phyloP scores from a whole-genome alignment of 2,113 vertebrate species.

The Cyanocitta stelleri region DNA sequence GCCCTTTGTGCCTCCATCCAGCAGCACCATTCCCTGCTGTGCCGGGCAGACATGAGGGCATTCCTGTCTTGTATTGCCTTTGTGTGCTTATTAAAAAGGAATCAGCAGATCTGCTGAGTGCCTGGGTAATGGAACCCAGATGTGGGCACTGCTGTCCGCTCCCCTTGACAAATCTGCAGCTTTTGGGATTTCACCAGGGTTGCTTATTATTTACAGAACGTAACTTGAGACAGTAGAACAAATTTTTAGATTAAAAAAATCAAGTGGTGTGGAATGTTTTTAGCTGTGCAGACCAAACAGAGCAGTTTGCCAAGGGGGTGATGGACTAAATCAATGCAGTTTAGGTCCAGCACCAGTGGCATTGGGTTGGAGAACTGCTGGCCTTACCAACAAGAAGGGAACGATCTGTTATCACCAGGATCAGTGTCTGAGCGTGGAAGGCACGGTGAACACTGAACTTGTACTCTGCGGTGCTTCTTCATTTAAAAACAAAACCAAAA shows the following conservation, averaged over 20 bases:
- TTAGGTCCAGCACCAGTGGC: slow-evolving; percentile 14
- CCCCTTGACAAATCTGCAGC: slow-evolving; percentile 70
- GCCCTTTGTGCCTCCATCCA: slow-evolving; percentile 35
- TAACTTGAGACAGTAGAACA: slow-evolving; percentile 74
- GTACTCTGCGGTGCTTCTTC: neutral
- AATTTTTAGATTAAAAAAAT: slow-evolving; percentile 67
- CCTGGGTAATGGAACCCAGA: slow-evolving; percentile 75
- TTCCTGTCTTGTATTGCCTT: slow-evolving; percentile 63
- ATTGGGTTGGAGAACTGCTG: slow-evolving; percentile 39
- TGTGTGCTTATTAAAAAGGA: slow-evolving; percentile 72
- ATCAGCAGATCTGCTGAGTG: slow-evolving; percentile 70
- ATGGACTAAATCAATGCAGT: slow-evolving; percentile 28
- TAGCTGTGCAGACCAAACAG: slow-evolving; percentile 75
- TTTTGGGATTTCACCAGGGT: slow-evolving; percentile 72
- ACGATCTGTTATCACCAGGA: neutral
- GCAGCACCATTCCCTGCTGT: slow-evolving; percentile 45
- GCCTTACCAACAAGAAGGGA: slow-evolving; percentile 3
- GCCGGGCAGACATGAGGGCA: slow-evolving; percentile 57
- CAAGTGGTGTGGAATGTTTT: slow-evolving; percentile 69
- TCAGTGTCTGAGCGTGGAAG: neutral
- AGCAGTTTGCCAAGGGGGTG: slow-evolving; percentile 65
- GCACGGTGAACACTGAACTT: neutral
- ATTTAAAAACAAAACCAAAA: neutral
- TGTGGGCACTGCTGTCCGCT: slow-evolving; percentile 66
- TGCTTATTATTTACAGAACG: slow-evolving; percentile 78